Conservation (phyloP, 2,797 vertebrate species). For the Megalops cyprinoides region DNA sequence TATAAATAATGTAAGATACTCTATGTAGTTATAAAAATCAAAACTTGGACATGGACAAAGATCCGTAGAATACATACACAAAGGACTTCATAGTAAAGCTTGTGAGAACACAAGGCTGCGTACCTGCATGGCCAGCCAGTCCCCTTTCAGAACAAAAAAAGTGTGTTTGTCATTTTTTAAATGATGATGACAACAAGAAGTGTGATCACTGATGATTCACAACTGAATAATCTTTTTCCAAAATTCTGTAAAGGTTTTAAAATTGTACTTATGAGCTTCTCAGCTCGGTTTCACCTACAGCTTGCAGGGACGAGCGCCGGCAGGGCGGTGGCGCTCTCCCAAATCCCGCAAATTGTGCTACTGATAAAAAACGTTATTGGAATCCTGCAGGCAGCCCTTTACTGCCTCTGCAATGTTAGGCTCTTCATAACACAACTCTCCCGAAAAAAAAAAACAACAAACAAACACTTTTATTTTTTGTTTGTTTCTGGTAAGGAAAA, state of each 20-base stretch:
- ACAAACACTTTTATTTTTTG: not conserved
- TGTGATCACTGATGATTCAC: constrained; percentile 20
- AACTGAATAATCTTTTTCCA: constrained; percentile 3
- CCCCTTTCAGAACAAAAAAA: constrained; percentile 71
- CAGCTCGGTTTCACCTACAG: too few species aligned
- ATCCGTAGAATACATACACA: constrained; percentile 81
- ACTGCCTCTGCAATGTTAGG: constrained; percentile 26
- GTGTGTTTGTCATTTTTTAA: constrained; percentile 28
- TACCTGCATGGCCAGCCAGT: constrained; percentile 77
- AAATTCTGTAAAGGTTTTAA: constrained; percentile 20
- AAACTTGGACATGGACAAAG: constrained; percentile 86
- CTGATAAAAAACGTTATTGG: not conserved
- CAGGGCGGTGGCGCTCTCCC: not conserved
- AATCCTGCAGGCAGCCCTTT: constrained; percentile 23
- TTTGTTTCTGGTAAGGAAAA: constrained; percentile 65
- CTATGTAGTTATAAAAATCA: constrained; percentile 88
- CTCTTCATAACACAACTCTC: constrained; percentile 9
- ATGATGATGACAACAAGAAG: constrained; percentile 27
- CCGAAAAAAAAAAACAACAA: constrained; percentile 7
- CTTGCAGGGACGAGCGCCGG: too few species aligned
- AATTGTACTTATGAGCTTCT: not conserved
- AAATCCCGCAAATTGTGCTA: not conserved
- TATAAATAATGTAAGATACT: constrained; percentile 92
- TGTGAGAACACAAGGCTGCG: constrained; percentile 82
- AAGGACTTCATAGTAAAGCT: constrained; percentile 88